Evolutionary conservation across 2,888 invertebrate species (phyloP).

Genomic region (Galeopsomyia nigrocyanea): DNA sequence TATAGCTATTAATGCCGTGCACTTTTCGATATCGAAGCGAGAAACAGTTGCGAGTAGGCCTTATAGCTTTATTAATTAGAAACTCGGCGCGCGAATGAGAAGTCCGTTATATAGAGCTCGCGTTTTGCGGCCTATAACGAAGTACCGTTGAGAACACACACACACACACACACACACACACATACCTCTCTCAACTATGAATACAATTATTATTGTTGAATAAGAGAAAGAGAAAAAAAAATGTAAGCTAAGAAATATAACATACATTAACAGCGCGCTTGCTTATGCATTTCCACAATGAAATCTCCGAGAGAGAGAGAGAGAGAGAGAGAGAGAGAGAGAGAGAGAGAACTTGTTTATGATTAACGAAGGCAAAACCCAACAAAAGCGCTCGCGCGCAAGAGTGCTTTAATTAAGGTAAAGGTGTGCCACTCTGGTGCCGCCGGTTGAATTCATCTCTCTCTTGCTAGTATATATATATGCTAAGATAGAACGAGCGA

Average conservation of each 20-base stretch:
- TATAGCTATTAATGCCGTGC: no score
- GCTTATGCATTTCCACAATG: not conserved
- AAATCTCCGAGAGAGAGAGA: not conserved
- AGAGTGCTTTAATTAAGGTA: slow-evolving; percentile 6
- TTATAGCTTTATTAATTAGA: slow-evolving; percentile 33
- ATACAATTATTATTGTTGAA: slow-evolving; percentile 38
- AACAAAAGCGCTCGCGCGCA: not conserved
- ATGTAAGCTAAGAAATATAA: no score
- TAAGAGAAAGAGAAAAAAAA: not conserved
- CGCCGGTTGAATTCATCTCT: slow-evolving; percentile 3
- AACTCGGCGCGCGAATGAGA: slow-evolving; percentile 10
- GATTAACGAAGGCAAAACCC: slow-evolving; percentile 6
- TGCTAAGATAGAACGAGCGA: not conserved
- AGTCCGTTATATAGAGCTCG: slow-evolving; percentile 12
- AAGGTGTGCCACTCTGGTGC: not conserved
- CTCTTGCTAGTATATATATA: not conserved
- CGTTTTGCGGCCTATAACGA: slow-evolving; percentile 17
- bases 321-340: no score
- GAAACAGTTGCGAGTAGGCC: slow-evolving; percentile 5
- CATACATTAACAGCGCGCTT: no score
- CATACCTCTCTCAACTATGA: slow-evolving; percentile 10
- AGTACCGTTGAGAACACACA: slow-evolving; percentile 25
- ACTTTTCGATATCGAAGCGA: slow-evolving; percentile 5
- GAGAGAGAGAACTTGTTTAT: slow-evolving; percentile 17
- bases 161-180: not conserved